Conservation (phyloP, 2,797 vertebrate genomes). For the Molossus alvarezi region DNA sequence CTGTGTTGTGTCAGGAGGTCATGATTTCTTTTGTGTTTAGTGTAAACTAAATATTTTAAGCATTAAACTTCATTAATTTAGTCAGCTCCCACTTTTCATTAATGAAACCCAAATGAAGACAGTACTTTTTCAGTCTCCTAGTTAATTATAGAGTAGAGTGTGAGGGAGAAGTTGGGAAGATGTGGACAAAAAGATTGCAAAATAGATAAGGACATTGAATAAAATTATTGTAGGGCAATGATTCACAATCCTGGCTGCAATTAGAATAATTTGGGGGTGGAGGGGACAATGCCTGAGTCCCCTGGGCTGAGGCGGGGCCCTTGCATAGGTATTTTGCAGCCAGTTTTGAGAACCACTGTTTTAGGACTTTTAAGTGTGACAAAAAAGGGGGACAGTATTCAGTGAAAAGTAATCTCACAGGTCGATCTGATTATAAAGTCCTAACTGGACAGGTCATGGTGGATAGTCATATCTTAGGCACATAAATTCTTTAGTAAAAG, state of each 20-base stretch:
- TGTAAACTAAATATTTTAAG: constrained; percentile 29
- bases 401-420: background rate
- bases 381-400: background rate
- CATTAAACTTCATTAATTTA: constrained; percentile 26
- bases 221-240: background rate
- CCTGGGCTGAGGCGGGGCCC: background rate
- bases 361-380: background rate
- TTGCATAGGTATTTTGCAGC: background rate
- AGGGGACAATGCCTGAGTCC: background rate
- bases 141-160: background rate
- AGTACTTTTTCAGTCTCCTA: background rate
- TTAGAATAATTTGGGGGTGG: constrained; percentile 6
- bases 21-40: constrained; percentile 20
- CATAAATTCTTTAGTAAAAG: too few species aligned
- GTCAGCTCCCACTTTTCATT: background rate
- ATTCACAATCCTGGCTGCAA: background rate
- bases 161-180: background rate
- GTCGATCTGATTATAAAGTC: background rate
- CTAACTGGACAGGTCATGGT: too few species aligned
- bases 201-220: background rate
- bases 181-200: background rate
- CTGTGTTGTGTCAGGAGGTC: background rate
- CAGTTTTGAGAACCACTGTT: background rate
- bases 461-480: too few species aligned
- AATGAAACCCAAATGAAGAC: background rate